Evolutionary conservation across 2,113 vertebrate genomes (phyloP), one percentile per base, ranked within the genome.

Genomic region (Xiphophorus hellerii): DNA sequence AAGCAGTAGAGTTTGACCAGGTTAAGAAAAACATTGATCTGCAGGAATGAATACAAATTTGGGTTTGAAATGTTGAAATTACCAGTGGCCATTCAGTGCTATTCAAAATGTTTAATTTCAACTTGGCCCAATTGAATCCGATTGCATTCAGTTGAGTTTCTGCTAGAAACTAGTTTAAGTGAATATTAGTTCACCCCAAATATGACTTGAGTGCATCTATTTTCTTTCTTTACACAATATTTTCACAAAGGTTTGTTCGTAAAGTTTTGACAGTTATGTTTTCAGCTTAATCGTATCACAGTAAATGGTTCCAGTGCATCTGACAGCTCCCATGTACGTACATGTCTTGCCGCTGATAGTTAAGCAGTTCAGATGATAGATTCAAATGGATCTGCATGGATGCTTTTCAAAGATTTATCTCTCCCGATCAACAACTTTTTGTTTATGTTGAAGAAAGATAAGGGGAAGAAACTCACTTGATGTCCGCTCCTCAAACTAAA

Each of bases 241-340:
- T 20, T 51, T 25, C 9, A 22, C 10, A 29, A 29, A 69, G 30
- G 17, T 31, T 30, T 20, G 22, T 31, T 51, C 29, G 3, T 29
- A 3, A 9, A 20, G 5, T 48, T 48, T 48, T 48, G 44, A 29
- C 15, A 29, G 44, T 4, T 9, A 1, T 42, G 5, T 31, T 12
- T 35, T 9, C 20, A n/a, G 35, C 39, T 83, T 63, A 35, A 60
- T 29, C 80, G 82, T 61, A 81, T 84, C 73, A 77, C 44, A 88
- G 87, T 89, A 90, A 90, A 87, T 90, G 85, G 87, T 89, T 90
- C 71, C 60, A 78, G 81, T 83, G 78, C 71, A 77, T 62, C 75
- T 82, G 87, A 78, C 87, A 73, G 76, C 79, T 67, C 66, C 51
- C 62, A 80, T 89, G 82, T 84, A 90, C 90, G 81, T 83, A 90